Evolutionary conservation across 2,113 vertebrate species (phyloP).

Genomic region (Mesembrinibis cayennensis): DNA sequence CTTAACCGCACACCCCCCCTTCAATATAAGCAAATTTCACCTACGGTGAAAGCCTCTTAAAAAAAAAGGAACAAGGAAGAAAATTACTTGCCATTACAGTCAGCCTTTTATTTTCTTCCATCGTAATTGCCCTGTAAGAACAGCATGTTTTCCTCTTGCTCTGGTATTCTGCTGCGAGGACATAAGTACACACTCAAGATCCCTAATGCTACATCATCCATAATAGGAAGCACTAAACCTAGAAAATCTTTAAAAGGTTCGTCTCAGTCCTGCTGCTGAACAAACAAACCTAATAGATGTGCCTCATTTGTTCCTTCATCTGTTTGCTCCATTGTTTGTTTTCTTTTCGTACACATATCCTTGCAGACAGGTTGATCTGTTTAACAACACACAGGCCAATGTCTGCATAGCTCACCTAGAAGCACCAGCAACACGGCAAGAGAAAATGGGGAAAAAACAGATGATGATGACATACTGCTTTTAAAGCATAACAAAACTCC

Average conservation of each 20-base stretch:
- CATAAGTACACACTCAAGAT: background rate
- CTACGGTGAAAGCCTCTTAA: background rate
- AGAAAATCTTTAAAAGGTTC: background rate
- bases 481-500: background rate
- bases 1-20: background rate
- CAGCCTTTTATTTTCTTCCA: background rate
- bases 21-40: background rate
- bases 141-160: background rate
- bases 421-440: background rate
- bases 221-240: constrained; percentile 3
- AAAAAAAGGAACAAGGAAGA: background rate
- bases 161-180: background rate
- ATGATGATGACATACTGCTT: background rate
- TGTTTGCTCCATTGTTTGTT: background rate
- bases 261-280: background rate
- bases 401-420: background rate
- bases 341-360: background rate
- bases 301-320: background rate
- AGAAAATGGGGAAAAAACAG: background rate
- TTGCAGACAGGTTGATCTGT: background rate
- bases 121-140: background rate
- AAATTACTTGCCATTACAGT: background rate
- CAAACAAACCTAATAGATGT: background rate
- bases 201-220: background rate
- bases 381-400: background rate